phyloP scores from a whole-genome alignment of 1,140 invertebrate species.

The Eufriesea mexicana region DNA sequence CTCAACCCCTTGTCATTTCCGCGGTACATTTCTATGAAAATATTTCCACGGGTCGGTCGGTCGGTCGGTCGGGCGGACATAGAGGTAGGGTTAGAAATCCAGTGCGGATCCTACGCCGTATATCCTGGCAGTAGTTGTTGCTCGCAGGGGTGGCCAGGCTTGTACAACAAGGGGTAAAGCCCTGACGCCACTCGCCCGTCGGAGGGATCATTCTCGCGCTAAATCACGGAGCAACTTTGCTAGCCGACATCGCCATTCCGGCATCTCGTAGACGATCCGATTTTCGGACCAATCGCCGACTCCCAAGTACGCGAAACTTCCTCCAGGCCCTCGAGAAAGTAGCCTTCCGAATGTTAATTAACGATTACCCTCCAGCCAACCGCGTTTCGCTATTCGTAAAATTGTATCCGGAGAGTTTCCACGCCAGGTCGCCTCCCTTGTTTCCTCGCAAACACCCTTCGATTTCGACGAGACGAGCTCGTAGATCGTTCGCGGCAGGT shows the following conservation, averaged over 20 bases:
- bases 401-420: slow-evolving; percentile 51
- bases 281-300: slow-evolving; percentile 33
- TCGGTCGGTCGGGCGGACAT: neutral
- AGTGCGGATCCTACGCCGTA: slow-evolving; percentile 41
- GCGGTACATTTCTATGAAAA: slow-evolving; percentile 76
- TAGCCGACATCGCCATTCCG: slow-evolving; percentile 24
- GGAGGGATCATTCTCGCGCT: slow-evolving; percentile 63
- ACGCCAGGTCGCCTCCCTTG: slow-evolving; percentile 56
- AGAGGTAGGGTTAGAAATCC: slow-evolving; percentile 50
- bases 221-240: slow-evolving; percentile 77
- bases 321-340: slow-evolving; percentile 46
- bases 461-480: slow-evolving; percentile 16
- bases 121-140: slow-evolving; percentile 37
- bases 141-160: slow-evolving; percentile 46
- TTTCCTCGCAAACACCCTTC: slow-evolving; percentile 29
- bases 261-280: slow-evolving; percentile 27
- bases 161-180: slow-evolving; percentile 50
- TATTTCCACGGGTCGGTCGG: slow-evolving; percentile 58
- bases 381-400: slow-evolving; percentile 45
- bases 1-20: slow-evolving; percentile 62
- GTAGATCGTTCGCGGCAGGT: slow-evolving; percentile 57
- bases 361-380: slow-evolving; percentile 39
- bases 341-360: slow-evolving; percentile 57
- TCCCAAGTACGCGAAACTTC: neutral
- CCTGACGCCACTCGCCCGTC: slow-evolving; percentile 50